phyloP scores from a whole-genome alignment of 1,140 invertebrate genomes.

The Rhopalosiphum maidis region DNA sequence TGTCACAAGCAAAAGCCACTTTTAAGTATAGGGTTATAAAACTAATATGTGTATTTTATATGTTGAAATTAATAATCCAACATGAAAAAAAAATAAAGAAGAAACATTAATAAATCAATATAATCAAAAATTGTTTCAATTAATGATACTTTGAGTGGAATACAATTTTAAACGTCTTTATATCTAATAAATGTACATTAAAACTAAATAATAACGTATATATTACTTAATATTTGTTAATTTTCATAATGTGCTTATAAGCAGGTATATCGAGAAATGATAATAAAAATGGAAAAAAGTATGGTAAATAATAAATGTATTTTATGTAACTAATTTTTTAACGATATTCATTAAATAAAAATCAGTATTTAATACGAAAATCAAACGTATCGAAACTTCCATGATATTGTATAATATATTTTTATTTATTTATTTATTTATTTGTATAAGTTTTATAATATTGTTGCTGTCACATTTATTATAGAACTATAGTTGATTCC shows the following conservation, averaged over 20 bases:
- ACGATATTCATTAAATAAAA: neutral
- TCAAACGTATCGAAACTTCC: neutral
- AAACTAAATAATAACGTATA: neutral
- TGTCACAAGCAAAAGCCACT: neutral
- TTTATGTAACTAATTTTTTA: neutral
- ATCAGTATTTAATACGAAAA: neutral
- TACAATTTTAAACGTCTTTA: neutral
- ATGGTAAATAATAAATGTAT: neutral
- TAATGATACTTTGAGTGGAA: neutral
- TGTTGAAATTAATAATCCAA: neutral
- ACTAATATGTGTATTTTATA: neutral
- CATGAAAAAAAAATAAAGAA: neutral
- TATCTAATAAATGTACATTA: neutral
- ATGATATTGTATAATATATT: neutral
- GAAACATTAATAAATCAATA: neutral
- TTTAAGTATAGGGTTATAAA: slow-evolving; percentile 4
- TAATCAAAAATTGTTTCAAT: neutral
- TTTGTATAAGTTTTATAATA: neutral
- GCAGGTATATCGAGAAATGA: neutral
- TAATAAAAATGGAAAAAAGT: neutral
- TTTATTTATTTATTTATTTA: neutral
- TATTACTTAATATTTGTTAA: neutral
- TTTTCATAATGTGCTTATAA: neutral
- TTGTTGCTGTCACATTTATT: neutral
- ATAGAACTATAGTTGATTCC: neutral